These are phyloP conservation scores for Venustaconcha ellipsiformis DNA, from an alignment of 1,140 invertebrate species.

Conservation along the genomic window DNA sequence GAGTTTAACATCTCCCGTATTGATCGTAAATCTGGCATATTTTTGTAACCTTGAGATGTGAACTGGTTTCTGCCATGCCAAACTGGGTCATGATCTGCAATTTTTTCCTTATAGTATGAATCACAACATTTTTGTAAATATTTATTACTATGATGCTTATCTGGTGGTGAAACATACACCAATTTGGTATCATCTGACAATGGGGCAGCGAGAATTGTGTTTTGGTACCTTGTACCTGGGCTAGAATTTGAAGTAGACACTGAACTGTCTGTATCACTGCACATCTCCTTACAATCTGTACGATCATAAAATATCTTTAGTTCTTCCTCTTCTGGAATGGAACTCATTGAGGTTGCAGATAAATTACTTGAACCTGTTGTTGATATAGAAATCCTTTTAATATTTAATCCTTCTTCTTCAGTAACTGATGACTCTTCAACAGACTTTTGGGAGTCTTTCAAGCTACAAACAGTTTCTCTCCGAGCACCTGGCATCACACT, in stretches of 20 bases:
- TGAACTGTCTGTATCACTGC: constrained; percentile 32
- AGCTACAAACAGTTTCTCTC: constrained; percentile 36
- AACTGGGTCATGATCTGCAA: not conserved
- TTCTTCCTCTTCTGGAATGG: constrained; percentile 41
- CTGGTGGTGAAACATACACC: constrained; percentile 32
- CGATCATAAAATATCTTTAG: constrained; percentile 28
- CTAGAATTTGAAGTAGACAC: constrained; percentile 27
- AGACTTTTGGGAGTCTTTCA: constrained; percentile 33
- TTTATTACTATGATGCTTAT: not conserved
- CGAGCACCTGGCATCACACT: constrained; percentile 51
- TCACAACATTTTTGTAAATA: too few species aligned
- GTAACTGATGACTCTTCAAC: constrained; percentile 39
- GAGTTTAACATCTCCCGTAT: constrained; percentile 37
- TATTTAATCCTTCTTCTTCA: constrained; percentile 40
- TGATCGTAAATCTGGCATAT: constrained; percentile 33
- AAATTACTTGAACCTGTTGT: constrained; percentile 45
- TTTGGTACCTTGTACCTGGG: not conserved
- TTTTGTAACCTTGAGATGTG: constrained; percentile 1
- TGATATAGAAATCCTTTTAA: constrained; percentile 43
- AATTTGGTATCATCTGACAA: constrained; percentile 55
- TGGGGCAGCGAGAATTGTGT: constrained; percentile 20
- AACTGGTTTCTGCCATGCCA: constrained; percentile 24
- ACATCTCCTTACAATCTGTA: constrained; percentile 20
- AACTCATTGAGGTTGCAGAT: constrained; percentile 45
- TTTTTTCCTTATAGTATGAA: too few species aligned